phyloP scores from a whole-genome alignment of 2,888 invertebrate species.

The Latrodectus elegans region DNA sequence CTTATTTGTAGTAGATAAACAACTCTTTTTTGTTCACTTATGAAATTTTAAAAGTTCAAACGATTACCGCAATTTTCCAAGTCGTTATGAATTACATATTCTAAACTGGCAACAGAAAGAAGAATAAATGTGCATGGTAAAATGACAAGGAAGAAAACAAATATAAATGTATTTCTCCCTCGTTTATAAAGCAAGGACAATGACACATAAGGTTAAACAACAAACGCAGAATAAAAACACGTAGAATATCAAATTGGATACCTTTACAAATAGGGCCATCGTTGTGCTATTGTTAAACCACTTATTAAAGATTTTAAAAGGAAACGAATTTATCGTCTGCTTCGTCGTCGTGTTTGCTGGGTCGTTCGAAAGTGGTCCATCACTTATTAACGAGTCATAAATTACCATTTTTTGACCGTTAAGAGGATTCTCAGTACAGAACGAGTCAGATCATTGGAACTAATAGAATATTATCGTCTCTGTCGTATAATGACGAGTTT shows the following conservation, averaged over 20 bases:
- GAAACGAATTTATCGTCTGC: constrained; percentile 58
- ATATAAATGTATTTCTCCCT: constrained; percentile 3
- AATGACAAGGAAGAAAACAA: neutral
- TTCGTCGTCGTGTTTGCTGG: constrained; percentile 23
- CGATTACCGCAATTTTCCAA: neutral
- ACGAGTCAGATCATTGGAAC: constrained; percentile 19
- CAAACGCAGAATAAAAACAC: constrained; percentile 41
- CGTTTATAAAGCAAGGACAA: constrained; percentile 53
- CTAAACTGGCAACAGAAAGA: too few species aligned
- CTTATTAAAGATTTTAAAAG: constrained; percentile 53
- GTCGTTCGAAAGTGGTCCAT: constrained; percentile 38
- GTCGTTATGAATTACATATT: neutral
- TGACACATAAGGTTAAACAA: constrained; percentile 53
- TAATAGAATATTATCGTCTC: constrained; percentile 51
- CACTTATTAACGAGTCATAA: constrained; percentile 51
- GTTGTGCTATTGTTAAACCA: constrained; percentile 48
- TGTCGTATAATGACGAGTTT: constrained; percentile 50
- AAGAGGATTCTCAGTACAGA: neutral
- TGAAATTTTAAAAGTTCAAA: neutral
- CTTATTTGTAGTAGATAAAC: too few species aligned
- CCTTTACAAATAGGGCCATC: neutral
- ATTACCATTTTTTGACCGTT: constrained; percentile 40
- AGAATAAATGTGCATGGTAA: neutral
- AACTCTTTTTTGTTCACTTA: too few species aligned
- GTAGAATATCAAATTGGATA: neutral